Base-by-base conservation (phyloP, 2,113 vertebrate species). In the Psephotus haematonotus region DNA sequence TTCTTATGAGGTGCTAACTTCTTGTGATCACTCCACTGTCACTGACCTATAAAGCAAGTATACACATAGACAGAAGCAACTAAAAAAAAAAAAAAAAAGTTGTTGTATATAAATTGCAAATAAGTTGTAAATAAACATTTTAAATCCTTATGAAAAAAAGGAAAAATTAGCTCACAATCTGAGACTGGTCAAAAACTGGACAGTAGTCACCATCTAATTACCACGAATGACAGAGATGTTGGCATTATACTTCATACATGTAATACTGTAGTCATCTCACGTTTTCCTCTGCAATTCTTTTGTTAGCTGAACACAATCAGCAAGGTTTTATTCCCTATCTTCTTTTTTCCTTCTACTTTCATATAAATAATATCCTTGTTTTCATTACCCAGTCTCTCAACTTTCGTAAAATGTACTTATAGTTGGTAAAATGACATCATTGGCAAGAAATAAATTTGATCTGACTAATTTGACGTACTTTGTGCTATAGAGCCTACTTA, bases 41-140 rank as follows among this genome's bases (percentile, higher is more conserved):
- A 69, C 27, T 70, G 12, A 79, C 27, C 27, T 74, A n/a, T 50
- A 86, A 50, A 47, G 19, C 20, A 70, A 5, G 9, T 16, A 52
- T 39, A 39, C 6, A 28, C 3, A 46, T 0, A 67, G 5, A 6
- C 2, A n/a, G 6, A 59, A 60, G 13, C 11, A 53, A 44, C 10
- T 37, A 6, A 60, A 71, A 77, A 60, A 55, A n/a, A n/a, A 25
- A 17, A 39, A 12, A 47, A 6, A 37, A 55, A n/a, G n/a, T n/a
- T n/a, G 11, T 25, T 67, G 13, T 13, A 77, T 82, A 64, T 44
- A 46, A 39, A 50, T 29, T 33, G 8, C 19, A 50, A 35, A 50
- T 27, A 43, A 55, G 8, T 23, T 67, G 17, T 14, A 77, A 85
- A 65, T 41, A 55, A 80, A 25, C 3, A 49, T 39, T 63, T 83